A percentile compares a stretch with the other conserved stretches of the same genome.
phyloP scores from a whole-genome alignment of 1,140 invertebrate species.

The Ladona fulva region DNA sequence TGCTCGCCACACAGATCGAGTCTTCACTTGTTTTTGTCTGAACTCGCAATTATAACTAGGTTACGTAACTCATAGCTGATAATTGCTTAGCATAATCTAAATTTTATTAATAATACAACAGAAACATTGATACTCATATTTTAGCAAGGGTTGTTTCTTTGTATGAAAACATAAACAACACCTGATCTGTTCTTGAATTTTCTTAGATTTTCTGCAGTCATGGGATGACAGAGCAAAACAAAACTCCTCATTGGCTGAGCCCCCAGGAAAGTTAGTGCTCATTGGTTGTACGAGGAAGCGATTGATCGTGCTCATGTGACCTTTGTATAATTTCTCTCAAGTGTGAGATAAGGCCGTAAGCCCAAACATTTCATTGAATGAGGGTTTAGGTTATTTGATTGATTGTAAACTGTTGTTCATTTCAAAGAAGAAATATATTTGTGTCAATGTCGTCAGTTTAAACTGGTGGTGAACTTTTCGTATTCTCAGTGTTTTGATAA shows the following conservation, averaged over 20 bases:
- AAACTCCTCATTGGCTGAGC: conserved; percentile 10
- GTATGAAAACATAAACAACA: background rate
- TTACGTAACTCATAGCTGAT: background rate
- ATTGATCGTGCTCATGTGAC: conserved; percentile 27
- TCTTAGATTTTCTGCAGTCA: background rate
- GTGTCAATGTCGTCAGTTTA: background rate
- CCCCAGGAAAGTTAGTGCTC: conserved; percentile 29
- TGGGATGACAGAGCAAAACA: conserved; percentile 14
- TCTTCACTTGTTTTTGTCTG: background rate
- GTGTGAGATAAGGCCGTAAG: background rate
- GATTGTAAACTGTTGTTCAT: background rate
- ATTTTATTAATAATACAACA: background rate
- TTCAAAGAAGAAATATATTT: background rate
- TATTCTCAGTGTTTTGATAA: background rate
- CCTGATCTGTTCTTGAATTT: background rate
- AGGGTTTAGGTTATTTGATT: background rate
- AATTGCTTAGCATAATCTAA: background rate
- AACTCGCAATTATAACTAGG: background rate
- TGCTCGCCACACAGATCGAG: background rate
- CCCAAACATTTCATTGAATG: background rate
- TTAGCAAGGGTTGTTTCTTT: no score
- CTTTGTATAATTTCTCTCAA: conserved; percentile 23
- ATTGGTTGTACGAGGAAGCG: conserved; percentile 30
- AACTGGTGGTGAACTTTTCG: background rate
- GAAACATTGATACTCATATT: background rate